Evolutionary conservation across 1,140 invertebrate species (phyloP).

Genomic region (Lasioglossum albipes): DNA sequence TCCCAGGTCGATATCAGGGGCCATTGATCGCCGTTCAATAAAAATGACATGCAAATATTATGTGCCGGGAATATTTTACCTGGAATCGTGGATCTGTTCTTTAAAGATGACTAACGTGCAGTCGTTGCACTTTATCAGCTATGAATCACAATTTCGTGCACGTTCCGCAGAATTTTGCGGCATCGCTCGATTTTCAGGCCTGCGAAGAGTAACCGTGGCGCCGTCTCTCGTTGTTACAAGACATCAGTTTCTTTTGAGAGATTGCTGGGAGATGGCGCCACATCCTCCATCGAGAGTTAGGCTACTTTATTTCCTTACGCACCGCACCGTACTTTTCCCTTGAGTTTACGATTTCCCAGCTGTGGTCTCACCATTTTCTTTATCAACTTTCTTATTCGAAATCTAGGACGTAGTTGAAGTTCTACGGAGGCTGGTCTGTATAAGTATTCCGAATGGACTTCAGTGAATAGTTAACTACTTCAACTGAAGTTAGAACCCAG

Average conservation of each 20-base stretch:
- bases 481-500: too few relatives aligned
- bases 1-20: neutral
- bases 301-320: too few relatives aligned
- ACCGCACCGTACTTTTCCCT: too few relatives aligned
- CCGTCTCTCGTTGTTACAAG: neutral
- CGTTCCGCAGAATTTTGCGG: neutral
- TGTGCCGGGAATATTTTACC: neutral
- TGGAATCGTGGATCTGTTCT: neutral
- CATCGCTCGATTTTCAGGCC: neutral
- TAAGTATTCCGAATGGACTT: too few relatives aligned
- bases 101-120: neutral
- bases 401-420: too few relatives aligned
- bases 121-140: neutral
- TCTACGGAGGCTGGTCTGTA: too few relatives aligned
- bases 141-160: neutral
- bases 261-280: constrained; percentile 17
- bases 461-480: too few relatives aligned
- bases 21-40: neutral
- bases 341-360: too few relatives aligned
- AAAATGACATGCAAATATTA: neutral
- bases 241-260: neutral
- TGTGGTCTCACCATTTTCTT: too few relatives aligned
- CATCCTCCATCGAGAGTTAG: too few relatives aligned
- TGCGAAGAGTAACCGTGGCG: neutral
- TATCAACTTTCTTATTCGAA: too few relatives aligned